Evolutionary conservation across 1,140 invertebrate species (phyloP), one percentile per base, ranked within the genome.

Genomic region (Charaxes varanes): DNA sequence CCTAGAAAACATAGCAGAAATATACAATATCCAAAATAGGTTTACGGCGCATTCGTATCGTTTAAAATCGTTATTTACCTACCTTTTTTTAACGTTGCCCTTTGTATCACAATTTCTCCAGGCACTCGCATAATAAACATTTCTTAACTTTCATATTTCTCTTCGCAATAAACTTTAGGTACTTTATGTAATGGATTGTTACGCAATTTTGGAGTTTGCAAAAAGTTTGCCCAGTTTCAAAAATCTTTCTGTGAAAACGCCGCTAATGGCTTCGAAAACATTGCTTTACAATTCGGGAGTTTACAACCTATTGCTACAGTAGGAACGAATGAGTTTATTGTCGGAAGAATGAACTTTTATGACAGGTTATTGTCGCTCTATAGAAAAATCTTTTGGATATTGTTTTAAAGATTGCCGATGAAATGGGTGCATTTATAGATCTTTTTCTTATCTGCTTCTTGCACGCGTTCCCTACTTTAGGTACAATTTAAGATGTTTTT

Each of bases 291-390:
- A 74, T 68, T 72, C 66, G 64, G 64, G 63, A 71, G 62, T 74
- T 65, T 64, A 76, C 71, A 69, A 73, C 63, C 28, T 40, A 45
- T 41, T 47, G 46, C 42, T 62, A 70, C 74, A 71, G 74, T 74
- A 79, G 74, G 71, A 67, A 62, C 42, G 49, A 64, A 74, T 72
- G 47, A 58, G 35, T 70, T 72, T 70, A 72, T 74, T 76, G 58
- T 56, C 49, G 27, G 40, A 61, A 72, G 59, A 74, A 72, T 68
- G 35, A 41, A 47, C 37, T 49, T 78, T 78, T 78, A 78, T 53
- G 53, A 65, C 37, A 10, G 24, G 3, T 30, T 37, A 30, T 74
- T 78, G 62, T 72, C 56, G 26, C 14, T 33, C 12, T 47, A 46
- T 61, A 34, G 28, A 58, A 54, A 40, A 30, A 44, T 30, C 41